Conservation (phyloP, 1,140 invertebrate genomes). For the Frieseomelitta varia region DNA sequence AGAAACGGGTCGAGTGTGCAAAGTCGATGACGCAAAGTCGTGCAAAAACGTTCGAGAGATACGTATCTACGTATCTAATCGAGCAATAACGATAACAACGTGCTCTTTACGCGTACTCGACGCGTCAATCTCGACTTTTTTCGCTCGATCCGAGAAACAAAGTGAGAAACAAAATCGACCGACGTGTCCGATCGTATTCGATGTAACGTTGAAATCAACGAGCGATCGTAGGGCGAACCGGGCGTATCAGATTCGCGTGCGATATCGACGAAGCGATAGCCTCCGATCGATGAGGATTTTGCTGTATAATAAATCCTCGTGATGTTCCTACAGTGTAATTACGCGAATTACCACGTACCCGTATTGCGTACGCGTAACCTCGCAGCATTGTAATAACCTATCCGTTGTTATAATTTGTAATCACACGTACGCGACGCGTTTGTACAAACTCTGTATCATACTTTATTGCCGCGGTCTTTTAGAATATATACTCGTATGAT, state of each 20-base stretch:
- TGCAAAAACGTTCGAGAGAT: no score
- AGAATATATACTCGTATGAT: conserved; percentile 22
- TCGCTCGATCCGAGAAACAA: background rate
- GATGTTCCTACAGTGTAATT: conserved; percentile 51
- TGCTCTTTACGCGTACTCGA: background rate
- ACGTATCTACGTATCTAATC: no score
- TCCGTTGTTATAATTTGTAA: conserved; percentile 44
- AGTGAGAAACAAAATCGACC: no score
- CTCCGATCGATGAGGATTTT: background rate
- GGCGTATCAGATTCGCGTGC: background rate
- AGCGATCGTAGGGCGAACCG: background rate
- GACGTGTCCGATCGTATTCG: background rate
- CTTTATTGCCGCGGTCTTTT: conserved; percentile 42
- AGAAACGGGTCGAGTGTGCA: background rate
- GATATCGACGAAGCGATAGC: background rate
- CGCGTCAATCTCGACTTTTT: background rate
- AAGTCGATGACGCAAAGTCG: background rate
- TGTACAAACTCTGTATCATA: conserved; percentile 73
- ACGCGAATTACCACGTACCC: conserved; percentile 12
- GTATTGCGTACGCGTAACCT: conserved; percentile 39
- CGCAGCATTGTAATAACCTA: conserved; percentile 32
- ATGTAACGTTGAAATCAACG: background rate
- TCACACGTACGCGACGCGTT: conserved; percentile 44
- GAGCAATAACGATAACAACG: background rate
- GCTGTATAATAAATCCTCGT: background rate